Base-by-base conservation (phyloP, 2,888 invertebrate genomes). In the Dexiosoma caninum region DNA sequence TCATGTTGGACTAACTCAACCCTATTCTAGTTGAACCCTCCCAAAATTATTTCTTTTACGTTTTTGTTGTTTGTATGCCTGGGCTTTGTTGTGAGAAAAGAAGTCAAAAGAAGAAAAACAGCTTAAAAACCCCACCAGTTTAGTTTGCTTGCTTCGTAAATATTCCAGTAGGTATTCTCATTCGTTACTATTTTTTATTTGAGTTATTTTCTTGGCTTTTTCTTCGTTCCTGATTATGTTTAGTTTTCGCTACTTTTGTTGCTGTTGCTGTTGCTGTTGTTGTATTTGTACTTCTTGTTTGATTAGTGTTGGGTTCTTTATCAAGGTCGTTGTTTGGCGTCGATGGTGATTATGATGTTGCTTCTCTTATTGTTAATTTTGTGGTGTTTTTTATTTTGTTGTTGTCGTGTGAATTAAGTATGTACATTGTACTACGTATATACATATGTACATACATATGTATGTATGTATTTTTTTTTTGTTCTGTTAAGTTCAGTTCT, bases 321-420 rank as follows among this genome's bases (percentile, higher is more conserved):
- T 88, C 88, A 88, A 88, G 88, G 88, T 88, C 89, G 87, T 87
- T 85, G 83, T 84, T 87, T 85, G 86, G 85, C 85, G 87, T 86
- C 84, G 84, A 53, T 55, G 37, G 35, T 30, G 42, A 16, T 62
- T 51, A 44, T 80, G 66, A 32, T 78, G 62, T 69, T 60, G 49
- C 57, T 57, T 64, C 27, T 64, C 21, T 60, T 32, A 37, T 67
- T 67, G 37, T 19, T 40, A 23, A 30, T 66, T 75, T 27, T 51
- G 30, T 44, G 12, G 46, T 44, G 30, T 75, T 21, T 62, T 75
- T 21, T 62, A 42, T 7, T 55, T 37, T 51, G 70, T n/a, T 27
- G 40, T 42, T 32, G 32, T 27, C 27, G 6, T 27, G 27, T 27
- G 6, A 27, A 27, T 27, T n/a, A n/a, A n/a, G n/a, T n/a, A n/a